Conservation (phyloP, 2,113 vertebrate species). For the Sander lucioperca region DNA sequence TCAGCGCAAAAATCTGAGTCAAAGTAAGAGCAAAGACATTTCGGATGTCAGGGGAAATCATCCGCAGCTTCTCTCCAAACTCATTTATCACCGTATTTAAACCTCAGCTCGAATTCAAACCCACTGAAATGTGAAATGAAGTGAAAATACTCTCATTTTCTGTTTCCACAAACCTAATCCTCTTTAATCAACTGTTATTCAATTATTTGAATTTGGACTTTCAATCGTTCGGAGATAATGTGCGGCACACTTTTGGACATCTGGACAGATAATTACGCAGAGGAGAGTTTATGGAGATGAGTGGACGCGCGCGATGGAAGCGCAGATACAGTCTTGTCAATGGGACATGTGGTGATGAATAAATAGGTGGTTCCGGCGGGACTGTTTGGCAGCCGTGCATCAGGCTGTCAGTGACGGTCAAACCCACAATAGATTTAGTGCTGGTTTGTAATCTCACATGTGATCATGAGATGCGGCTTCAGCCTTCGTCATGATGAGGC, state of each 20-base stretch:
- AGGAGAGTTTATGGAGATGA: conserved; percentile 97
- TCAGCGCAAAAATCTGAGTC: conserved; percentile 15
- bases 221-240: conserved; percentile 88
- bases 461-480: conserved; percentile 49
- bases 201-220: conserved; percentile 81
- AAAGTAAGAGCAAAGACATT: conserved; percentile 42
- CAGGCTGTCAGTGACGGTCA: conserved; percentile 44
- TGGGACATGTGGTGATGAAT: conserved; percentile 83
- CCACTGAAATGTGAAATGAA: conserved; percentile 42
- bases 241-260: conserved; percentile 93
- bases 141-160: conserved; percentile 27
- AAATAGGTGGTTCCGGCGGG: conserved; percentile 72
- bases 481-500: conserved; percentile 10
- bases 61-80: conserved; percentile 4
- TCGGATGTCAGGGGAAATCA: conserved; percentile 47
- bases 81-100: conserved; percentile 30
- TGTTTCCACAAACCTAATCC: conserved; percentile 30
- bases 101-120: conserved; percentile 19
- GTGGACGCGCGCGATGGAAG: conserved; percentile 85
- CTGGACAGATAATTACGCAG: conserved; percentile 92
- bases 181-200: conserved; percentile 72
- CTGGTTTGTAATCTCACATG: conserved; percentile 41
- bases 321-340: conserved; percentile 68
- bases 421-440: conserved; percentile 43
- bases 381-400: conserved; percentile 54